Base-by-base conservation (phyloP, 53 echinoderm and acorn worm species). In the Henricia sp. region DNA sequence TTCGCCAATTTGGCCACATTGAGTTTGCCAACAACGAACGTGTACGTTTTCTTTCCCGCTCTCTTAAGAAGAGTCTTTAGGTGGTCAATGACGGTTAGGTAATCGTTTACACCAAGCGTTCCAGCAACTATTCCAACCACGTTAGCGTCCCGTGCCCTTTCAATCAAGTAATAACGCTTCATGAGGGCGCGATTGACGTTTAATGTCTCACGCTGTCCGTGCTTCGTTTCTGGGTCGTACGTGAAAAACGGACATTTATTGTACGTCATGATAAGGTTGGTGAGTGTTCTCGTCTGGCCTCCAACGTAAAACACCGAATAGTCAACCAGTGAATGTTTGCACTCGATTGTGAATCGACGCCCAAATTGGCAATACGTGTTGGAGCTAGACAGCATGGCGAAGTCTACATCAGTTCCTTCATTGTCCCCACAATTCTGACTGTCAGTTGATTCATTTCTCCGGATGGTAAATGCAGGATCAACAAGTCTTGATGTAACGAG, bases 1-100 rank as follows among this genome's bases (percentile, higher is more conserved):
- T 99, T 99, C 37, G 99, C 99, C 57, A 99, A 74, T 72, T 99
- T 99, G 21, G 99, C 88, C 16, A 99, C 99, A 36, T 99, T 99
- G 62, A 99, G 86, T 62, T 99, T 99, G 6, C 99, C 99, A 4
- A 99, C 91, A 14, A 85, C 94, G 73, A 99, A 95, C 13, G 85
- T 88, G 50, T 99, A 99, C 37, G 90, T 72, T 76, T 94, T 99
- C 85, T 99, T 99, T 8, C 94, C 94, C 0, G 94, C 92, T 27
- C 53, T 63, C 52, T 91, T 91, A 19, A 99, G 88, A 6, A 99
- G 63, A 8, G 52, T 59, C 52, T 95, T 99, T 6, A 99, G 70
- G 27, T 92, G 94, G 2, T 86, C 25, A 29, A 99, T 85, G 42
- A 92, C 88, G 42, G 85, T 52, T 14, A 99, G 89, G 70, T 99